Conservation (phyloP, 2,113 vertebrate species). For the Phylloscopus trochilus region DNA sequence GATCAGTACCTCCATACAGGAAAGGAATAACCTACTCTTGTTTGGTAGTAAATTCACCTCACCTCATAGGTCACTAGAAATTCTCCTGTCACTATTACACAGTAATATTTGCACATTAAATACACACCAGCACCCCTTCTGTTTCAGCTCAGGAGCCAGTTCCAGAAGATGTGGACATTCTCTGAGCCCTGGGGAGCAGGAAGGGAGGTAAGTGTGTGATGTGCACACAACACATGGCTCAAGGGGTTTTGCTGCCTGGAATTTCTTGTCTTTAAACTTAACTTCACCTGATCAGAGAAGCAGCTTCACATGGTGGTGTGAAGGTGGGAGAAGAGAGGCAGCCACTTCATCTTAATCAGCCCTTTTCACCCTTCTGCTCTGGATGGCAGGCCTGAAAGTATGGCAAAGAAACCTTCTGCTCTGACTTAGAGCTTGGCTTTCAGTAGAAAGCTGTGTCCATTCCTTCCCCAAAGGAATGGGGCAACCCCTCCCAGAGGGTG, state of each 20-base stretch:
- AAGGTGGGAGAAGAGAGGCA: background rate
- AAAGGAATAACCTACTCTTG: background rate
- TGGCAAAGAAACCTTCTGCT: background rate
- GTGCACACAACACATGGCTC: background rate
- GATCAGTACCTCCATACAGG: background rate
- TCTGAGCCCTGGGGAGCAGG: rapidly evolving
- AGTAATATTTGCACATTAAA: background rate
- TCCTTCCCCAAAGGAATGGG: background rate
- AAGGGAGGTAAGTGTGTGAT: rapidly evolving
- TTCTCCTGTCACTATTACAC: background rate
- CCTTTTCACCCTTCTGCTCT: background rate
- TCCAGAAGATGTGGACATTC: background rate
- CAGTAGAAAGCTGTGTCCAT: rapidly evolving
- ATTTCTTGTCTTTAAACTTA: background rate
- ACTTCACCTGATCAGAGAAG: background rate
- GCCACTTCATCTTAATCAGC: rapidly evolving
- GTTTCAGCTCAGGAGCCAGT: background rate
- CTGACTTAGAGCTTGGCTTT: background rate
- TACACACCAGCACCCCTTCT: background rate
- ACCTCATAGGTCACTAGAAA: background rate
- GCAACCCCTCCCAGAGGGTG: rapidly evolving
- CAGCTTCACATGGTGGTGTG: background rate
- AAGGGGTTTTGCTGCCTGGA: background rate
- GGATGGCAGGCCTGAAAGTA: background rate
- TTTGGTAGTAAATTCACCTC: background rate